Conservation (phyloP, 2,797 vertebrate genomes). For the Alca torda region DNA sequence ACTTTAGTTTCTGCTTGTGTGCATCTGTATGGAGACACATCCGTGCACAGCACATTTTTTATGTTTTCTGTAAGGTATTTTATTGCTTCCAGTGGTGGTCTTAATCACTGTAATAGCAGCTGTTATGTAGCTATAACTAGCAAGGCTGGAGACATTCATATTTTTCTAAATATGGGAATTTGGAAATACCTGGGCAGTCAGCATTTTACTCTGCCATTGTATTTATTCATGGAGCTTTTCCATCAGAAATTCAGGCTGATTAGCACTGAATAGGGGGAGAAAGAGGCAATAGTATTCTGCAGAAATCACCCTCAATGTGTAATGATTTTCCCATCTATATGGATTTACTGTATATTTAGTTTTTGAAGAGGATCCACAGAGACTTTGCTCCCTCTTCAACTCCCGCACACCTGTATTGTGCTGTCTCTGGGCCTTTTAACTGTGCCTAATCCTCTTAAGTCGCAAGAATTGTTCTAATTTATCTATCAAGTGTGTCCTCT, state of each 20-base stretch:
- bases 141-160: not conserved
- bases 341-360: not conserved
- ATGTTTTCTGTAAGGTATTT: not conserved
- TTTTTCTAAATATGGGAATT: not conserved
- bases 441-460: not conserved
- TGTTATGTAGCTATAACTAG: not conserved
- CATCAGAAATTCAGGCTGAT: not conserved
- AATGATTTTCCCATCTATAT: not conserved
- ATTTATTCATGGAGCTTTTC: not conserved
- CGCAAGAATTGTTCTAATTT: not conserved
- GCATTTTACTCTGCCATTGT: not conserved
- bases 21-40: not conserved
- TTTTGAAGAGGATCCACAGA: not conserved
- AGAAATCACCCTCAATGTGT: not conserved
- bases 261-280: not conserved
- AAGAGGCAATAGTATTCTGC: not conserved
- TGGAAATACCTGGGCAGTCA: not conserved
- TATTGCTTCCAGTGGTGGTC: not conserved
- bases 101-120: not conserved
- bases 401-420: not conserved
- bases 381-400: not conserved
- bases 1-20: not conserved
- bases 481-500: not conserved
- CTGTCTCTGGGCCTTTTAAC: not conserved
- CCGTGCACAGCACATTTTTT: accelerated